Percentiles rank a stretch among this genome's conserved stretches.
These are phyloP conservation scores for Silurus aristotelis DNA, from an alignment of 2,797 vertebrate genomes.

Conservation along the genomic window DNA sequence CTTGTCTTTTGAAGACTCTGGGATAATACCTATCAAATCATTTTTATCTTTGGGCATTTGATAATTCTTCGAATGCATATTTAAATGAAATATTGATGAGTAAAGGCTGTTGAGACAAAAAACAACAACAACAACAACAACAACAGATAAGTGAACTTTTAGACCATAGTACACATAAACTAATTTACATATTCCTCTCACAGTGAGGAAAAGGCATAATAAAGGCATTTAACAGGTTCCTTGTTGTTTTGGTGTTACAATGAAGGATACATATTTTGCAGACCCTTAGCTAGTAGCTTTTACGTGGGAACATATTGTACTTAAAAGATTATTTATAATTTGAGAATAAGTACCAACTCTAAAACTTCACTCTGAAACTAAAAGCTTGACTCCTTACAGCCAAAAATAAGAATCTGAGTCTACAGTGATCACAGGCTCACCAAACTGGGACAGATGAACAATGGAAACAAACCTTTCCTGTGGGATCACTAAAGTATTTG, in stretches of 20 bases:
- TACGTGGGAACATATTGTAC: not conserved
- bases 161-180: not conserved
- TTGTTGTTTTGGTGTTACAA: not conserved
- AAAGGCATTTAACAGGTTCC: not conserved
- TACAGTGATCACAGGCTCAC: not conserved
- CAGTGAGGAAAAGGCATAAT: too few relatives aligned
- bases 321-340: too few relatives aligned
- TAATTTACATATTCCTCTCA: not conserved
- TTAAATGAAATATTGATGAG: conserved; percentile 3
- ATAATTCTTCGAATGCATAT: conserved; percentile 57
- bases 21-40: conserved; percentile 95
- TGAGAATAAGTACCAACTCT: too few relatives aligned
- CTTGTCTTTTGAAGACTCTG: conserved; percentile 95
- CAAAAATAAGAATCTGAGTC: not conserved
- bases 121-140: not conserved
- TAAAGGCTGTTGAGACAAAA: conserved; percentile 29
- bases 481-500: too few relatives aligned
- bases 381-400: not conserved
- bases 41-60: conserved; percentile 99
- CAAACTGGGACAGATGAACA: not conserved
- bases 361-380: not conserved
- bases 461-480: not conserved
- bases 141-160: not conserved
- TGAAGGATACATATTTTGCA: not conserved
- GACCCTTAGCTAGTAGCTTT: not conserved